phyloP scores from a whole-genome alignment of 2,888 invertebrate genomes.

The Orthosia incerta region DNA sequence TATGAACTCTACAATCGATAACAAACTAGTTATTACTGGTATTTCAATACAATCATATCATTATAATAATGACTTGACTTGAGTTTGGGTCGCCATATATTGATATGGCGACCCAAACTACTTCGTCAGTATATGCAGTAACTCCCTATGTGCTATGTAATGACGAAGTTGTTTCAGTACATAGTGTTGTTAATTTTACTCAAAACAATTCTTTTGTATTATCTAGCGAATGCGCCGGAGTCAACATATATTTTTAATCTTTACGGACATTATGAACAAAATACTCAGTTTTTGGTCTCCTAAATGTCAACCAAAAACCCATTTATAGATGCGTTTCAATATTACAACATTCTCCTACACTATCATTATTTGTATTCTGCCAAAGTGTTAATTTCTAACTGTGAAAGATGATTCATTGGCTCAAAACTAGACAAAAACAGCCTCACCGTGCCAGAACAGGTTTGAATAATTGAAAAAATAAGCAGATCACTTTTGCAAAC shows the following conservation, averaged over 20 bases:
- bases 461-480: neutral
- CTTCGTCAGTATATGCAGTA: too few species aligned
- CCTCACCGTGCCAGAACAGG: neutral
- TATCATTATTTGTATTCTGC: neutral
- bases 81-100: too few species aligned
- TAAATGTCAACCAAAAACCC: neutral
- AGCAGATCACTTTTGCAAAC: neutral
- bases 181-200: neutral
- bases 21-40: neutral
- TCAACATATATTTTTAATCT: too few species aligned
- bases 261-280: too few species aligned
- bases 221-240: neutral
- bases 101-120: too few species aligned
- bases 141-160: too few species aligned
- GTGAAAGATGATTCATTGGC: constrained; percentile 23
- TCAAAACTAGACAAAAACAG: neutral
- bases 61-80: too few species aligned
- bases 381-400: constrained; percentile 8
- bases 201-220: neutral
- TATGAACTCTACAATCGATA: neutral
- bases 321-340: neutral
- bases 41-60: neutral
- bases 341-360: neutral
- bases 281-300: too few species aligned
- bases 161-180: too few species aligned